Evolutionary conservation across 2,113 vertebrate genomes (phyloP).

Genomic region (Brienomyrus brachyistius): DNA sequence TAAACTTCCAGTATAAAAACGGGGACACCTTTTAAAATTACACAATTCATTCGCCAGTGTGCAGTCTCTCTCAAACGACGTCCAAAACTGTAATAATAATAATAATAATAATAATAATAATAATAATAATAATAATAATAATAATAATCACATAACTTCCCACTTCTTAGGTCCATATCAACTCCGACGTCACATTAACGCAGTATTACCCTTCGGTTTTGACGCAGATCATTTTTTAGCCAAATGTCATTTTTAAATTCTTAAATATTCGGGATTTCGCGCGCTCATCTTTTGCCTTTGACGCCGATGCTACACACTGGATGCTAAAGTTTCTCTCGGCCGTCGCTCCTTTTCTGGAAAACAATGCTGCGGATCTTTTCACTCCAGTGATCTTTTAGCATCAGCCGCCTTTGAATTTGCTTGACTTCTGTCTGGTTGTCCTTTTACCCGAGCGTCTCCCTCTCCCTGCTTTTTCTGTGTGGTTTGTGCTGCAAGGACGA

Average conservation of each 20-base stretch:
- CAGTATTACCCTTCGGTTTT: neutral
- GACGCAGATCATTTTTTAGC: neutral
- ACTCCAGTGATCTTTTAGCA: conserved; percentile 55
- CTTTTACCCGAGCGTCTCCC: neutral
- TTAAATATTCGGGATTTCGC: neutral
- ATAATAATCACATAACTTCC: neutral
- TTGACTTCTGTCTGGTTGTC: conserved; percentile 56
- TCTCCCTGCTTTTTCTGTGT: conserved; percentile 13
- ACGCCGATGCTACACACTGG: neutral
- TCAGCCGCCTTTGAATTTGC: conserved; percentile 64
- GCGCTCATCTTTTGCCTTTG: neutral
- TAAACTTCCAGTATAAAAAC: neutral
- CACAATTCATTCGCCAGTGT: neutral
- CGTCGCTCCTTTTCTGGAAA: conserved; percentile 31
- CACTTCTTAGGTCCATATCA: neutral
- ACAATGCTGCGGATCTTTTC: conserved; percentile 58
- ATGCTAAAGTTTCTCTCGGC: neutral
- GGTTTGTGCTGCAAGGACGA: neutral
- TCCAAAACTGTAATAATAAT: neutral
- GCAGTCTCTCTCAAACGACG: neutral
- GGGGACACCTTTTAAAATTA: neutral
- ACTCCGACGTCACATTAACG: neutral
- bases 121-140: neutral
- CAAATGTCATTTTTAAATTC: neutral
- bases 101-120: neutral